Evolutionary conservation across 2,797 vertebrate species (phyloP).

Genomic region (Hipposideros larvatus): DNA sequence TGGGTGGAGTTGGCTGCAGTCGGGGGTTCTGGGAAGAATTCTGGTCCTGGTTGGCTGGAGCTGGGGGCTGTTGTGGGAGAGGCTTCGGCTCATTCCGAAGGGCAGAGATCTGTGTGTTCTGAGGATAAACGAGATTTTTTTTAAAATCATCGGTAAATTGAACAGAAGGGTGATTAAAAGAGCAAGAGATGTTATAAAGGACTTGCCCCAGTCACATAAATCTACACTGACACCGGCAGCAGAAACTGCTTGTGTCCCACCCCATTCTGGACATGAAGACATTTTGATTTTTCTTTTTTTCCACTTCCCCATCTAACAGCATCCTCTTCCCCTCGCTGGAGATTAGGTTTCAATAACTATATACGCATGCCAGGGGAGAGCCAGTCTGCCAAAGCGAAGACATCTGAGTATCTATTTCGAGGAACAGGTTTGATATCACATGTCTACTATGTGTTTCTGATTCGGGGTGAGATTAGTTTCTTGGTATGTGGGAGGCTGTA

Average conservation of each 20-base stretch:
- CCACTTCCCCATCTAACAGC: neutral
- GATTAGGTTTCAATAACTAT: constrained; percentile 46
- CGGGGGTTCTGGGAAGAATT: constrained; percentile 96
- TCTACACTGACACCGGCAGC: neutral
- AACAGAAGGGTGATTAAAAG: constrained; percentile 59
- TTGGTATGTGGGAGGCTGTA: constrained; percentile 61
- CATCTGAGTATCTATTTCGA: constrained; percentile 50
- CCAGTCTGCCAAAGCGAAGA: neutral
- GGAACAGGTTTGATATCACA: constrained; percentile 61
- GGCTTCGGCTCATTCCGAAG: constrained; percentile 95
- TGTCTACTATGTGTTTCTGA: constrained; percentile 57
- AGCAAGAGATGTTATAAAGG: accelerated
- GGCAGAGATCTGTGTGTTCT: constrained; percentile 95
- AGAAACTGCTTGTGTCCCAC: neutral
- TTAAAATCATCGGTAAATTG: neutral
- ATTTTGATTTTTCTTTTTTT: neutral
- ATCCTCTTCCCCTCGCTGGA: neutral
- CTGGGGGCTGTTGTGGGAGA: constrained; percentile 88
- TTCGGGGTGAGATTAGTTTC: constrained; percentile 56
- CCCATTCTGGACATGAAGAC: neutral
- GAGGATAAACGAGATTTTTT: constrained; percentile 77
- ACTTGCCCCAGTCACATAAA: neutral
- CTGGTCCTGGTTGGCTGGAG: constrained; percentile 91
- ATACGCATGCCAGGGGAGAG: constrained; percentile 19
- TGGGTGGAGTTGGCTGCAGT: constrained; percentile 93